Evolutionary conservation across 2,888 invertebrate species (phyloP), one percentile per base, ranked within the genome.

Genomic region (Camptogramma bilineatum): DNA sequence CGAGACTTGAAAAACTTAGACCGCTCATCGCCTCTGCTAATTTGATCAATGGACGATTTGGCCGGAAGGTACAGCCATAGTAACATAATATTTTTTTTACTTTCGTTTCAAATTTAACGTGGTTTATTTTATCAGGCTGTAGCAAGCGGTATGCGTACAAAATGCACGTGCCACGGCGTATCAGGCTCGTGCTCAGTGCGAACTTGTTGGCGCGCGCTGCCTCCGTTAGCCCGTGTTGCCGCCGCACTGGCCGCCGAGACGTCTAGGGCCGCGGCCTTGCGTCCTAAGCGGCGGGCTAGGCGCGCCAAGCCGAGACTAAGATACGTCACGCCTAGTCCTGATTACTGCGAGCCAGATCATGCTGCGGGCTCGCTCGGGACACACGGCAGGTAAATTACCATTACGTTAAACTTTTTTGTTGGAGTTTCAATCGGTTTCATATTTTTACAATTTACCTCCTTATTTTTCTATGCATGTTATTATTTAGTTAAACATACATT

Each of bases 141-240:
- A 66, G 89, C 91, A 0, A 73, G 76, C 47, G 87, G 77, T 94
- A 91, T 92, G 91, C 91, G 91, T 34, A 92, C 92, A 7, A 92
- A 96, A 81, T 97, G 97, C 93, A 97, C 97, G 80, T 97, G 97
- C 77, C 97, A 97, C 88, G 97, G 97, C 42, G 96, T 97, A 62
- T 97, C 97, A 13, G 97, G 97, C 0, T 96, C 97, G 55, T 97
- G 97, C 84, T 96, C 96, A 73, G 95, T 97, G 75, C 95, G 96
- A 81, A 97, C 97, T 46, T 97, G 97, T 82, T 97, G 97, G 97
- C 94, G 95, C 73, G 94, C 96, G 1, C 86, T 97, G 73, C 95
- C 96, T 4, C 93, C 80, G 85, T 95, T 82, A 91, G 95, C 85
- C 86, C 94, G 78, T 89, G 95, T 96, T 68, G 94, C 95, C 74